These are phyloP conservation scores for Apeltes quadracus DNA, from an alignment of 2,113 vertebrate genomes.

Conservation along the genomic window DNA sequence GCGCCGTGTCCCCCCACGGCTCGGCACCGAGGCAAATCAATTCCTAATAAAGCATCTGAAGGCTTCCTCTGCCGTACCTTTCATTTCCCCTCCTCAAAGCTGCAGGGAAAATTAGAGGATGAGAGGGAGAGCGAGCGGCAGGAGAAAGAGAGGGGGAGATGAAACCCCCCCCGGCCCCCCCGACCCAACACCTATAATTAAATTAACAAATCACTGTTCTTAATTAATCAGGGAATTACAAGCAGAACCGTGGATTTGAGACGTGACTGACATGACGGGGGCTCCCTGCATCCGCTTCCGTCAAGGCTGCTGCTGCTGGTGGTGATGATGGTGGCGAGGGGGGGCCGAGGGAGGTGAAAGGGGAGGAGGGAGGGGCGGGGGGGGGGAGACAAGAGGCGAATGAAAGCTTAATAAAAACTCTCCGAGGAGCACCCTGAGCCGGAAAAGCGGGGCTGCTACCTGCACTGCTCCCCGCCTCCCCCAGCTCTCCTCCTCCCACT, in stretches of 20 bases:
- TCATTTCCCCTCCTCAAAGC: slow-evolving; percentile 71
- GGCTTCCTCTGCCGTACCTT: slow-evolving; percentile 67
- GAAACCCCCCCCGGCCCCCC: neutral
- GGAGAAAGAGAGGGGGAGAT: slow-evolving; percentile 51
- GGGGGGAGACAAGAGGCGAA: slow-evolving; percentile 56
- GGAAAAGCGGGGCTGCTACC: slow-evolving; percentile 33
- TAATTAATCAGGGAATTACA: slow-evolving; percentile 70
- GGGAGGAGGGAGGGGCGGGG: slow-evolving; percentile 23
- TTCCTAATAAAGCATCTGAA: slow-evolving; percentile 71
- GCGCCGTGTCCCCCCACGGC: slow-evolving; percentile 26
- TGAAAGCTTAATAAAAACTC: slow-evolving; percentile 63
- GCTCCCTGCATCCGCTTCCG: slow-evolving; percentile 51
- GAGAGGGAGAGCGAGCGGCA: slow-evolving; percentile 62
- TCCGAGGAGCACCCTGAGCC: slow-evolving; percentile 48
- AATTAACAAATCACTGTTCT: slow-evolving; percentile 76
- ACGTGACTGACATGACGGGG: slow-evolving; percentile 65
- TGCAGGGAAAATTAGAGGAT: slow-evolving; percentile 62
- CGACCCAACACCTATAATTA: slow-evolving; percentile 63
- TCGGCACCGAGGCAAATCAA: slow-evolving; percentile 73
- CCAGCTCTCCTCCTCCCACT: slow-evolving; percentile 53
- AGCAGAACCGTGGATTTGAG: slow-evolving; percentile 45
- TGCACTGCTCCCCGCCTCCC: slow-evolving; percentile 32
- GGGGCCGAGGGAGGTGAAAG: slow-evolving; percentile 24
- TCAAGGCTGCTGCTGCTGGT: slow-evolving; percentile 34
- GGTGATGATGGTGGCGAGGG: slow-evolving; percentile 2